Base-by-base conservation (phyloP, 2,888 invertebrate species). In the Trisateles emortualis region DNA sequence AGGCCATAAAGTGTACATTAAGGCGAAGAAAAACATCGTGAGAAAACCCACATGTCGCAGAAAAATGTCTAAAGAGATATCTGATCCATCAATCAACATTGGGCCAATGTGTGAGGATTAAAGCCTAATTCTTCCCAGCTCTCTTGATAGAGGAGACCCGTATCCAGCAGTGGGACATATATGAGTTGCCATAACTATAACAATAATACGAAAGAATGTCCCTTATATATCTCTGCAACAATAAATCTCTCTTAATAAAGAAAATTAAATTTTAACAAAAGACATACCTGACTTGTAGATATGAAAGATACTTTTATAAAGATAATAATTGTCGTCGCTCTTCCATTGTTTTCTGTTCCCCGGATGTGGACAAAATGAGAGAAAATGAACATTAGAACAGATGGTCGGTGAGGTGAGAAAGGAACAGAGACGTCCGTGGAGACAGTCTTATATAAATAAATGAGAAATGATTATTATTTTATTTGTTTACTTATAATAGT, bases 351-450 rank as follows among this genome's bases (percentile, higher is more conserved):
- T 64, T 66, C n/a, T 69, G 68, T 67, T 59, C 64, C 58, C 57
- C 54, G 52, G 58, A 55, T 52, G 57, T 43, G 46, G 38, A 33
- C 54, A 43, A 61, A 66, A 71, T 65, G 67, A 68, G 63, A 67
- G 74, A 79, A 71, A 81, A 80, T 68, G 73, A 74, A 73, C 66
- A 62, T 51, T 51, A 57, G 52, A 52, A 74, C 68, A 70, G 75
- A 70, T 71, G 73, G 66, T 43, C 60, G 64, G 68, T 53, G 70
- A 74, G 70, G 72, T 75, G 79, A 46, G 60, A 64, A 72, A 38
- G 16, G 67, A 59, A 72, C 49, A 64, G 13, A 2, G 45, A 52
- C 17, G 22, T 9, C 8, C 3, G 38, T 76, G 51, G 76, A 78
- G 68, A 46, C 13, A 35, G 11, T 14, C 5, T 17, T 17, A 19